Base-by-base conservation (phyloP, 2,888 invertebrate genomes). In the Melipona bicolor region DNA sequence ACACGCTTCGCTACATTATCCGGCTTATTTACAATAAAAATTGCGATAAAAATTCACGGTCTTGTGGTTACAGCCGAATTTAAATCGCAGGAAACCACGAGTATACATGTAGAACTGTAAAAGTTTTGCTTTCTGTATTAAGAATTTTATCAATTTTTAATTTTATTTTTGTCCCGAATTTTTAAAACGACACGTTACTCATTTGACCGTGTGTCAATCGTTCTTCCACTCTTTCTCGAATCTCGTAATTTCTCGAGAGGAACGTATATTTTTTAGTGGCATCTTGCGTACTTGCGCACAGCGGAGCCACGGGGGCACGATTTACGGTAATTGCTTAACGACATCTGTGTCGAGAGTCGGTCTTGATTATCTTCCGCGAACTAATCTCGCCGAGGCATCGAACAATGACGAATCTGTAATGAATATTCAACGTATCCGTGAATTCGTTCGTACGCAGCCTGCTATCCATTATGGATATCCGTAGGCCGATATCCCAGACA, bases 401-500 rank as follows among this genome's bases (percentile, higher is more conserved):
- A 90, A 90, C 90, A 89, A 90, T 89, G 91, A 91, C 90, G 88
- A 91, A 86, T 90, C 87, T 77, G 80, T 78, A 79, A 91, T 92
- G 92, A 92, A 92, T 92, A 92, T 92, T 91, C 91, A 92, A 90
- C 90, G 90, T 89, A 89, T 90, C 90, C 87, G 84, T 86, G 88
- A 89, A 91, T 89, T 88, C 88, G 86, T 84, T 89, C 87, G 91
- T 90, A 89, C 89, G 90, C 88, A 84, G 36, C 85, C 85, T 84
- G 87, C 87, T 90, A 91, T 92, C 90, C 91, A 91, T 92, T 91
- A 92, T 92, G 90, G 90, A 90, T 91, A 92, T 89, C 87, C 88
- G 86, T 64, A 68, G 70, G 82, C 75, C 78, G 79, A 71, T 43
- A 43, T 87, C 61, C 69, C 81, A 74, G 77, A 70, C 70, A 65